Base-by-base conservation (phyloP, 92 coral and sea anemone genomes). In the Zoanthus gigantus region DNA sequence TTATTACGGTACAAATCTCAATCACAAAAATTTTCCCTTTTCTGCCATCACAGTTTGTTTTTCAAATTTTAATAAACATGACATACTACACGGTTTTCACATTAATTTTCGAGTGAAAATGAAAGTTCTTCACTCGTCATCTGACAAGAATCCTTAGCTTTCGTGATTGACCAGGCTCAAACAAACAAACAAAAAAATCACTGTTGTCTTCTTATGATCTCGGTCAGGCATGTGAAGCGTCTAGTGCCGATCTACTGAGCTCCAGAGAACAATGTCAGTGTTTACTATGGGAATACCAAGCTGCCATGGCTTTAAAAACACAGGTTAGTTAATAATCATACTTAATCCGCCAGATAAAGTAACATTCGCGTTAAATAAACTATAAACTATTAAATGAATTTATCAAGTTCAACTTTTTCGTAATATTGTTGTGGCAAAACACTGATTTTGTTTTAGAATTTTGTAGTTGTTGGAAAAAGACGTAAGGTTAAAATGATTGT, bases 251-350 rank as follows among this genome's bases (percentile, higher is more conserved):
- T 73, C 91, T 88, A 77, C 91, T 94, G 98, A 90, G 95, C 69
- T 94, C 98, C 85, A 91, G 98, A 77, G 98, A 92, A 86, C 84
- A 93, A 86, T 94, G 98, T 90, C 98, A 94, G 82, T 90, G 94
- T 71, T 83, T 94, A 66, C 88, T 94, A 29, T 94, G 98, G 98
- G 98, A 94, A 84, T 93, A 93, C 90, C 98, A 93, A 84, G 98
- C 95, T 47, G 82, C 92, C 80, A 78, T 77, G 88, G 94, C 91
- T 71, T 69, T 93, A 67, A 87, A 89, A 11, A 90, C 48, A 18
- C 90, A 90, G 56, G 98, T 94, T 63, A 88, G 94, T 66, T 47
- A 5, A 14, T 47, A 5, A 14, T 44, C 54, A 77, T 9, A 63
- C 69, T 63, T 63, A 63, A 63, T 63, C 69, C 28, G 9, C 69